Evolutionary conservation across 2,113 vertebrate genomes (phyloP).

Genomic region (Cyanoderma ruficeps): DNA sequence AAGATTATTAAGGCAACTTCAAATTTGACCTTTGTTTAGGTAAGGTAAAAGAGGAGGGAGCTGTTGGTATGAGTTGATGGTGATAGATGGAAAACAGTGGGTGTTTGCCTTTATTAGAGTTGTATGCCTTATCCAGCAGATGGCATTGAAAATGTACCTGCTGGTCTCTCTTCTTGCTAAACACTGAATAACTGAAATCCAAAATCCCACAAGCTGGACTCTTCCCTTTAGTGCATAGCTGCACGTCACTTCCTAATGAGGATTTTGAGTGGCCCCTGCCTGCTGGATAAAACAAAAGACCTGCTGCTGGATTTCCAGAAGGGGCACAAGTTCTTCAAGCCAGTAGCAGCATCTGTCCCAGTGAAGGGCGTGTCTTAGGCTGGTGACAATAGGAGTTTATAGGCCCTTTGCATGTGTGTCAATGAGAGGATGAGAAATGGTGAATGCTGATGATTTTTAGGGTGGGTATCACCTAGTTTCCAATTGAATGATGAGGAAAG

Average conservation of each 20-base stretch:
- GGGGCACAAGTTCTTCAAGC: not conserved
- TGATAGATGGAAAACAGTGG: not conserved
- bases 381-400: not conserved
- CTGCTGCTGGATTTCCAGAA: not conserved
- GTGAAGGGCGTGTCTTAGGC: not conserved
- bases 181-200: not conserved
- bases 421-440: not conserved
- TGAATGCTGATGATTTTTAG: not conserved
- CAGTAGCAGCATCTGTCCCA: not conserved
- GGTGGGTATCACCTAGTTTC: not conserved
- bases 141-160: constrained; percentile 45
- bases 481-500: not conserved
- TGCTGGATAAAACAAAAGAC: not conserved
- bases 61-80: not conserved
- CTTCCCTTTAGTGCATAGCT: not conserved
- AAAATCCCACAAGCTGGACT: not conserved
- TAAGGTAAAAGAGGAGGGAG: not conserved
- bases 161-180: not conserved
- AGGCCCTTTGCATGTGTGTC: not conserved
- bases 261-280: not conserved
- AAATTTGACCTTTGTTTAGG: not conserved
- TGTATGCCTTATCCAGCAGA: constrained; percentile 24
- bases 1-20: not conserved
- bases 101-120: not conserved
- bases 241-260: not conserved